phyloP scores from a whole-genome alignment of 2,797 vertebrate species.

The Sebastolobus alascanus region DNA sequence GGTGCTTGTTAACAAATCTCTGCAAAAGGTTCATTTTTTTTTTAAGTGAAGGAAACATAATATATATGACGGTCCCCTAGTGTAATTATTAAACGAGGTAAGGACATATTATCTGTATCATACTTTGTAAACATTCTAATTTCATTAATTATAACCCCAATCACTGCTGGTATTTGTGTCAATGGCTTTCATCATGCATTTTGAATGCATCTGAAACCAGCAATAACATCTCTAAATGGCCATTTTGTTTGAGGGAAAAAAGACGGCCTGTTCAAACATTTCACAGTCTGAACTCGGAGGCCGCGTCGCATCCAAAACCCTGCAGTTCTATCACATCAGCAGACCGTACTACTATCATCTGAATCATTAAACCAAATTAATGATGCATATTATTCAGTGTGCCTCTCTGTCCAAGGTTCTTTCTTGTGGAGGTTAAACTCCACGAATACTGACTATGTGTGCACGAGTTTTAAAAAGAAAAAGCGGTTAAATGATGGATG shows the following conservation, averaged over 20 bases:
- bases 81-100: background rate
- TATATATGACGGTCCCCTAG: background rate
- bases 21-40: background rate
- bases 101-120: background rate
- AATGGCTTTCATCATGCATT: background rate
- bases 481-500: conserved; percentile 58
- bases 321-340: conserved; percentile 63
- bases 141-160: background rate
- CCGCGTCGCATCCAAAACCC: conserved; percentile 49
- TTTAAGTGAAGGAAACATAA: background rate
- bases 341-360: conserved; percentile 68
- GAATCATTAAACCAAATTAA: conserved; percentile 82
- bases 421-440: conserved; percentile 75
- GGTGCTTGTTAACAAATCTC: background rate
- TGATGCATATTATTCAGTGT: conserved; percentile 74
- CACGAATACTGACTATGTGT: conserved; percentile 38
- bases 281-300: conserved; percentile 34
- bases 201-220: conserved; percentile 5
- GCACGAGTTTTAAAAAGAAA: conserved; percentile 28
- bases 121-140: background rate
- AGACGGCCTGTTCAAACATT: conserved; percentile 21
- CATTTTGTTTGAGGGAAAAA: conserved; percentile 32
- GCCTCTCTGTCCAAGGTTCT: conserved; percentile 71
- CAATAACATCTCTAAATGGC: conserved; percentile 4
- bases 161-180: background rate